Evolutionary conservation across 1,140 invertebrate species (phyloP).

Genomic region (Brachionus paranguensis): DNA sequence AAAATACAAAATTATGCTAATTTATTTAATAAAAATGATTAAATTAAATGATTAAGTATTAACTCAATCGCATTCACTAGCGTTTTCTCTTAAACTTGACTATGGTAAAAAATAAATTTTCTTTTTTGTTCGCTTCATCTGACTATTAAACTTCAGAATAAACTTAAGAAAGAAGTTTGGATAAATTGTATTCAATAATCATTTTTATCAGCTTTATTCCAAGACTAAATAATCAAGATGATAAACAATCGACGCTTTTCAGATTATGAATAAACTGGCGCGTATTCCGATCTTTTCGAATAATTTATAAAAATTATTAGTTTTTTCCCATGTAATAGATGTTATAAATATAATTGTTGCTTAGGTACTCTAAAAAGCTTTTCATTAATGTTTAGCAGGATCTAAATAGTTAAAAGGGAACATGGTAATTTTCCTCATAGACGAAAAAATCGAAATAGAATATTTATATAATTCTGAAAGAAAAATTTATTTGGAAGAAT

Average conservation of each 20-base stretch:
- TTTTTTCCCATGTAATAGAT: neutral
- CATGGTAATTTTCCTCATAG: too few species aligned
- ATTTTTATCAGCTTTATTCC: neutral
- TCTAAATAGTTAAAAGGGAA: too few species aligned
- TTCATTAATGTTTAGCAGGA: neutral
- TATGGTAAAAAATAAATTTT: neutral
- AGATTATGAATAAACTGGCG: neutral
- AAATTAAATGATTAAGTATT: neutral
- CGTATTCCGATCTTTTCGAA: neutral
- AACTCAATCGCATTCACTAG: neutral
- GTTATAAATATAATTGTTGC: neutral
- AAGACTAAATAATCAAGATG: neutral
- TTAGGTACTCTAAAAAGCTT: neutral
- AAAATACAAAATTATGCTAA: neutral
- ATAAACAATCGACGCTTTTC: neutral
- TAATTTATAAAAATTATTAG: neutral
- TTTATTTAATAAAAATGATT: neutral
- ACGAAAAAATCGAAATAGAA: too few species aligned
- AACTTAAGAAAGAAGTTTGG: neutral
- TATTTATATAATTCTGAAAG: too few species aligned
- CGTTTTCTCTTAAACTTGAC: neutral
- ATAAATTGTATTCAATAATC: neutral
- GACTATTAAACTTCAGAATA: neutral
- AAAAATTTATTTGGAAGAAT: too few species aligned
- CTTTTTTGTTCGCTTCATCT: neutral